These are phyloP conservation scores for Phenacoccus solenopsis DNA, from an alignment of 1,140 invertebrate species.

Conservation along the genomic window DNA sequence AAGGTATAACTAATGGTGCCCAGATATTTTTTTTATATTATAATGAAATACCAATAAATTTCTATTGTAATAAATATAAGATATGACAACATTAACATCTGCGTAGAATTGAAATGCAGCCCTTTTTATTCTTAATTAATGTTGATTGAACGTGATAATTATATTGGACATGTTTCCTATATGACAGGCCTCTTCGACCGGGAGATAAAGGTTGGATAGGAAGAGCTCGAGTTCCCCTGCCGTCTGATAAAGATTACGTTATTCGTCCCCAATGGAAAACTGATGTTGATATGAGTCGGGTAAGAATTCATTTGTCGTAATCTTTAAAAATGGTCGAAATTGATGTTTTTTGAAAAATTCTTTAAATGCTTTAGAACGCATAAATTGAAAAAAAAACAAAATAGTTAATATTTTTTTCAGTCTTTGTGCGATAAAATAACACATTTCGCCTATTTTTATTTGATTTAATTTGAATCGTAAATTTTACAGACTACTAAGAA, in stretches of 20 bases:
- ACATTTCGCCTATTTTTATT: not conserved
- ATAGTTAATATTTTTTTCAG: not conserved
- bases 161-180: too few species aligned
- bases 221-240: constrained; percentile 84
- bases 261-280: constrained; percentile 81
- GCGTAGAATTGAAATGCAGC: too few species aligned
- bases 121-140: too few species aligned
- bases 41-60: not conserved
- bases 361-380: too few species aligned
- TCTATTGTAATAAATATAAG: too few species aligned
- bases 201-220: constrained; percentile 92
- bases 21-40: not conserved
- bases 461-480: not conserved
- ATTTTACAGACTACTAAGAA: constrained; percentile 57
- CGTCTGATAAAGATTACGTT: constrained; percentile 94
- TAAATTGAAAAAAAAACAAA: too few species aligned
- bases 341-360: too few species aligned
- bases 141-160: too few species aligned
- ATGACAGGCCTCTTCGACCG: constrained; percentile 50
- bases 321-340: too few species aligned
- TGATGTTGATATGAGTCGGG: constrained; percentile 69
- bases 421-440: too few species aligned
- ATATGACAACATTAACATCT: too few species aligned
- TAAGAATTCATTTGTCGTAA: constrained; percentile 30
- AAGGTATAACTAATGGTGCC: too few species aligned